Evolutionary conservation across 2,888 invertebrate species (phyloP).

Genomic region (Drosophila setosimentum): DNA sequence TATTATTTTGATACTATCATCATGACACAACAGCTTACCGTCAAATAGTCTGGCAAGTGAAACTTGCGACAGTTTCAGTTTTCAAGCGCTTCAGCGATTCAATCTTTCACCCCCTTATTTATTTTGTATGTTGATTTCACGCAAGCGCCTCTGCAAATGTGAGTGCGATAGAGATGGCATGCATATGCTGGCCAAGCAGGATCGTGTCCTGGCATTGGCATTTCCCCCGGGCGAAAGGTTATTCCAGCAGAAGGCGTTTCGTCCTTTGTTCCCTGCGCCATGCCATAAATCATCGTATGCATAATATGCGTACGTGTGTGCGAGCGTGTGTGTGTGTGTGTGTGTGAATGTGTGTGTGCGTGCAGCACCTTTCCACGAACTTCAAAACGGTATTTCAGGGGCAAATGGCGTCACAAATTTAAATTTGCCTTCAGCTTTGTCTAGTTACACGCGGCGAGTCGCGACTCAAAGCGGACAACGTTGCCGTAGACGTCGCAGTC

Average conservation of each 20-base stretch:
- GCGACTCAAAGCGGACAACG: background rate
- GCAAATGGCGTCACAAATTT: conserved; percentile 72
- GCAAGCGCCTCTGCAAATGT: conserved; percentile 58
- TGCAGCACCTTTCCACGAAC: conserved; percentile 71
- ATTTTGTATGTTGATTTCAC: conserved; percentile 29
- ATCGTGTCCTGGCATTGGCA: conserved; percentile 65
- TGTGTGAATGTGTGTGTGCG: conserved; percentile 29
- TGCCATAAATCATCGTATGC: conserved; percentile 73
- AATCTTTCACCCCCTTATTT: conserved; percentile 43
- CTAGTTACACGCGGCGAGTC: conserved; percentile 30
- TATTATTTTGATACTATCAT: background rate
- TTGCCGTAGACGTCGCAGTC: conserved; percentile 5
- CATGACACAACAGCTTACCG: background rate
- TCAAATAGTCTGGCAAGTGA: background rate
- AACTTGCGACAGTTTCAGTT: background rate
- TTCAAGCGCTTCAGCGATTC: background rate
- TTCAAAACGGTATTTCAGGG: conserved; percentile 70
- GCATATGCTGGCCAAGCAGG: conserved; percentile 51
- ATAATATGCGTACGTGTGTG: conserved; percentile 15
- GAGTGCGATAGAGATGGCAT: conserved; percentile 48
- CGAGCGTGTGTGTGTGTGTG: conserved; percentile 16
- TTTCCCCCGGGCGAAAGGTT: conserved; percentile 62
- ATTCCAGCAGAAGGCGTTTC: conserved; percentile 52
- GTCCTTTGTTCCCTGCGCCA: conserved; percentile 64
- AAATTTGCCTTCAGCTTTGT: conserved; percentile 58